Evolutionary conservation across 1,140 invertebrate genomes (phyloP), one percentile per base, ranked within the genome.

Genomic region (Cryptotermes secundus): DNA sequence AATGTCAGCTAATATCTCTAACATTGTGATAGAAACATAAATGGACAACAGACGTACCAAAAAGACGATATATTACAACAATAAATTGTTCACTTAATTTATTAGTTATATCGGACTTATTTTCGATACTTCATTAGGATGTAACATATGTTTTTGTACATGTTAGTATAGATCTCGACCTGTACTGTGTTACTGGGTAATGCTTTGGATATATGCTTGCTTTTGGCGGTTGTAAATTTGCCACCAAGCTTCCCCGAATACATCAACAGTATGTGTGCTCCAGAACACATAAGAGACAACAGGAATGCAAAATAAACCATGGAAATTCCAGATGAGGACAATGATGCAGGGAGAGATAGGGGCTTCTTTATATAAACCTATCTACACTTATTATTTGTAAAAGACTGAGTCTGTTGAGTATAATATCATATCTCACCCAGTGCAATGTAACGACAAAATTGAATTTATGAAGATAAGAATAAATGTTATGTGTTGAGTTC

Each of bases 161-260:
- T 10, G 59, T 72, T 31, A 31, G 59, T 31, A 31, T 31, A 2
- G 4, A 31, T 72, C 26, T 7, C n/a, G 31, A 72, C 7, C n/a
- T 72, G n/a, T 72, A 72, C 26, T 72, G 59, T 72, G 59, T 72
- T 72, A 72, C 26, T 72, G 59, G 26, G 14, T 72, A 72, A 72
- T 72, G n/a, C 26, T 7, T 16, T 2, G 59, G 59, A 72, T 72
- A 31, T 31, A 72, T 72, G 53, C 16, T 31, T n/a, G n/a, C 59
- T 72, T 72, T 59, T 31, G 59, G 26, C 59, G 59, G 59, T 72
- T 72, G 59, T 72, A 72, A 72, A 72, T 72, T 72, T 72, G 26
- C 59, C 7, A 2, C 26, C n/a, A 1, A 6, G 59, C 26, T 72
- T 72, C 59, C n/a, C 59, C 59, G 59, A 72, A 72, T 72, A 72